A percentile compares a stretch with the other conserved stretches of the same genome.
Conservation (phyloP, 2,113 vertebrate species). For the Trogon surrucura region DNA sequence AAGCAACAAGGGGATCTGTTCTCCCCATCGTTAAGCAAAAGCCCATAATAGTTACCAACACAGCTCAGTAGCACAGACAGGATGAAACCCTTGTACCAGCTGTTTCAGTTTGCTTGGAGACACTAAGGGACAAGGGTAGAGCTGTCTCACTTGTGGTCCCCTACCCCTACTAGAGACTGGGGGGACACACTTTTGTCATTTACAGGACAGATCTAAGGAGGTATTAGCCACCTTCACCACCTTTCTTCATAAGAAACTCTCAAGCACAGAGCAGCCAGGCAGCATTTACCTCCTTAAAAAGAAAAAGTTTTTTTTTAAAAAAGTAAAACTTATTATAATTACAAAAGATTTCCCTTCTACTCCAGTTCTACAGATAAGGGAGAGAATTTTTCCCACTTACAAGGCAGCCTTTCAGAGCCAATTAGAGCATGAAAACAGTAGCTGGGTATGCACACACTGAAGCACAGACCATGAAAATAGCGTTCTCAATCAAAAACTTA, state of each 20-base stretch:
- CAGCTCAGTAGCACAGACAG: too few species aligned
- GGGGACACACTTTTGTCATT: background rate
- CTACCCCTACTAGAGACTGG: background rate
- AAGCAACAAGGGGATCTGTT: background rate
- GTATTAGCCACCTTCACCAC: too few species aligned
- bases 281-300: background rate
- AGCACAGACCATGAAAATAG: background rate
- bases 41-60: accelerated
- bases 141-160: background rate
- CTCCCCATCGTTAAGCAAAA: background rate
- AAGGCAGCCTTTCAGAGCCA: background rate
- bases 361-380: background rate
- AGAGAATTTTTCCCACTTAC: background rate
- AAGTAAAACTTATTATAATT: background rate
- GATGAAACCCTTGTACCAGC: background rate
- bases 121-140: background rate
- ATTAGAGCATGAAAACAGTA: background rate
- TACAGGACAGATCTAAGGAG: background rate
- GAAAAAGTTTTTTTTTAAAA: background rate
- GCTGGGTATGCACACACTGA: background rate
- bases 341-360: too few species aligned
- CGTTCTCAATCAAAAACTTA: background rate
- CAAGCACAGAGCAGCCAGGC: background rate
- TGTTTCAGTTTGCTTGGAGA: background rate
- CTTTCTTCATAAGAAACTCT: background rate